These are phyloP conservation scores for Carapus acus DNA, from an alignment of 2,797 vertebrate genomes.

Conservation along the genomic window DNA sequence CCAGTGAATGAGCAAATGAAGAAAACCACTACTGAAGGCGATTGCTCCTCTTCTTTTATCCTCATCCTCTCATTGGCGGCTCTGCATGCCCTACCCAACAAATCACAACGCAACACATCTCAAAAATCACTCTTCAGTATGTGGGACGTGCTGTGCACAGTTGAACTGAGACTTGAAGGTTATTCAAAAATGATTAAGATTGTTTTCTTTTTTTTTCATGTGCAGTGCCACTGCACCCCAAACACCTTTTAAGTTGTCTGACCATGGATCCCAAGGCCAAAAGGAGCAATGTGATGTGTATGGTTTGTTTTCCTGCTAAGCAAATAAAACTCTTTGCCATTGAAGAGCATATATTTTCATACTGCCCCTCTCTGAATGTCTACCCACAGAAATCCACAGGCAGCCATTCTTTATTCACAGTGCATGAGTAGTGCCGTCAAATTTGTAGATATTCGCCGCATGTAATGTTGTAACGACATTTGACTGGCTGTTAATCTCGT, in stretches of 20 bases:
- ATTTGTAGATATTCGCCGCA: too few species aligned
- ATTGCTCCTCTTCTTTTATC: conserved; percentile 56
- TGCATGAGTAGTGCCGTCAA: too few species aligned
- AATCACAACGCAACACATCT: conserved; percentile 13
- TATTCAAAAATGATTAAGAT: conserved; percentile 5
- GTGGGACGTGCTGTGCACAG: conserved; percentile 28
- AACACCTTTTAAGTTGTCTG: conserved; percentile 19
- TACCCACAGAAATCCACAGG: neutral
- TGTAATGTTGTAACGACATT: too few species aligned
- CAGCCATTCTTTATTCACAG: too few species aligned
- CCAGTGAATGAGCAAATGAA: conserved; percentile 29
- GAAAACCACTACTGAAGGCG: conserved; percentile 31
- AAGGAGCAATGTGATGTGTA: conserved; percentile 52
- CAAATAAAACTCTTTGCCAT: conserved; percentile 82
- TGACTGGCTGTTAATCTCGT: too few species aligned
- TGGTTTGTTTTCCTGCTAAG: conserved; percentile 56
- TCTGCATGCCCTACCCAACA: conserved; percentile 51
- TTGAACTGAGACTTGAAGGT: conserved; percentile 20
- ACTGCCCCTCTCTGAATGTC: neutral
- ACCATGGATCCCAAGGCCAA: conserved; percentile 56
- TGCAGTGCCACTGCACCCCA: conserved; percentile 22
- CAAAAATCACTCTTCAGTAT: conserved; percentile 18
- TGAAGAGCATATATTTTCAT: conserved; percentile 22
- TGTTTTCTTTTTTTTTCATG: conserved; percentile 27
- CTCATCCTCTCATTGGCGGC: conserved; percentile 23